These are phyloP conservation scores for Sapayoa aenigma DNA, from an alignment of 2,113 vertebrate genomes.

Conservation along the genomic window DNA sequence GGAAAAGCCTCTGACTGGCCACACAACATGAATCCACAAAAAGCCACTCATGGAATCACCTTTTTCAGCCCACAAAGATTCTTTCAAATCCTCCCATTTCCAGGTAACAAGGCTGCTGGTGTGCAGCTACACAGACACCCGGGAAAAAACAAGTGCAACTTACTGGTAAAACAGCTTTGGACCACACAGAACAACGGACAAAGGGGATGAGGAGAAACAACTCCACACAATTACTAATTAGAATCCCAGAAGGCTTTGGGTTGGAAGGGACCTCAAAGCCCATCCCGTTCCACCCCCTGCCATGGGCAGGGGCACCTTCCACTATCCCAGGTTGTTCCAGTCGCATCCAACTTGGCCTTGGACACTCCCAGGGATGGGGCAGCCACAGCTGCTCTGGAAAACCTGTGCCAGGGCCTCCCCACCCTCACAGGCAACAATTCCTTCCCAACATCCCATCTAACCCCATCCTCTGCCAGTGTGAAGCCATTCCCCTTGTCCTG, in stretches of 20 bases:
- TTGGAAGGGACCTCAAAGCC: not conserved
- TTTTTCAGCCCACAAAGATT: rapidly evolving
- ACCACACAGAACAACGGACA: not conserved
- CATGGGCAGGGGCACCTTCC: not conserved
- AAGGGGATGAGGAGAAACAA: not conserved
- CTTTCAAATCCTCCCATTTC: not conserved
- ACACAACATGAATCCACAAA: rapidly evolving
- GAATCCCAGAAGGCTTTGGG: not conserved
- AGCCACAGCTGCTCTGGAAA: not conserved
- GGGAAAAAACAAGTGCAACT: not conserved
- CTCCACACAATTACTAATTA: rapidly evolving
- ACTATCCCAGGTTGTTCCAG: rapidly evolving
- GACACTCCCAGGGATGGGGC: not conserved
- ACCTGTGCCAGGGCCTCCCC: rapidly evolving
- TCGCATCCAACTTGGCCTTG: rapidly evolving
- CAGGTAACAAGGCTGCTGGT: not conserved
- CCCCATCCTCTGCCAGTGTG: rapidly evolving
- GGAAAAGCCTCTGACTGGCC: rapidly evolving
- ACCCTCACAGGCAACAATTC: rapidly evolving
- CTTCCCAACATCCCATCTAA: rapidly evolving
- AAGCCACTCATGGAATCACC: not conserved
- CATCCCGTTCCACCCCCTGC: rapidly evolving
- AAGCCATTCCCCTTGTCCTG: not conserved
- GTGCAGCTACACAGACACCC: not conserved
- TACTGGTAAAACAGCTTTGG: not conserved